phyloP scores from a whole-genome alignment of 2,797 vertebrate species.

The Pygocentrus nattereri region DNA sequence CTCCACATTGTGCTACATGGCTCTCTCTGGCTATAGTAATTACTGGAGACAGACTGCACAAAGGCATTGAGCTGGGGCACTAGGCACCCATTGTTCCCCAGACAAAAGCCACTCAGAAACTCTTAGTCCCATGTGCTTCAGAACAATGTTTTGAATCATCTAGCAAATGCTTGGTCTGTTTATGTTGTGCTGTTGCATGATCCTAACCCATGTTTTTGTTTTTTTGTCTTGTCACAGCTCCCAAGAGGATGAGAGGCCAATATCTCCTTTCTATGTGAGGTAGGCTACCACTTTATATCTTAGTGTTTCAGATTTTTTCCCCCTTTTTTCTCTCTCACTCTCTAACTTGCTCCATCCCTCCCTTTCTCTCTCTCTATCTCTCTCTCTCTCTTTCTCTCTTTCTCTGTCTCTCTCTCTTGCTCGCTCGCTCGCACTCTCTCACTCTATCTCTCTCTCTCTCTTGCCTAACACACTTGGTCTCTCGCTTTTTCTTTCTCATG shows the following conservation, averaged over 20 bases:
- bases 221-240: conserved; percentile 78
- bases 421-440: too few species aligned
- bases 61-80: conserved; percentile 67
- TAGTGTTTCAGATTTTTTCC: neutral
- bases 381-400: neutral
- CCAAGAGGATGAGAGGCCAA: conserved; percentile 88
- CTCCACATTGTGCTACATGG: conserved; percentile 45
- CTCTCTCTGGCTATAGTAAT: conserved; percentile 69
- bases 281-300: conserved; percentile 68
- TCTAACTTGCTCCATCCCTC: neutral
- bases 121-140: conserved; percentile 50
- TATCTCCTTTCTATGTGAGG: conserved; percentile 95
- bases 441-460: neutral
- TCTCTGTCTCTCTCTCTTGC: too few species aligned
- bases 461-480: neutral
- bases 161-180: conserved; percentile 22
- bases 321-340: neutral
- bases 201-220: conserved; percentile 46
- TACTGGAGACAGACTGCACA: conserved; percentile 72
- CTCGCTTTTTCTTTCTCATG: neutral
- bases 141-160: conserved; percentile 36
- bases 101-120: conserved; percentile 69
- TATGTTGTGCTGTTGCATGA: conserved; percentile 48
- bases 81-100: conserved; percentile 71
- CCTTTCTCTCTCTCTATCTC: neutral